Conservation (phyloP, 1,140 invertebrate genomes). For the Cydia amplana region DNA sequence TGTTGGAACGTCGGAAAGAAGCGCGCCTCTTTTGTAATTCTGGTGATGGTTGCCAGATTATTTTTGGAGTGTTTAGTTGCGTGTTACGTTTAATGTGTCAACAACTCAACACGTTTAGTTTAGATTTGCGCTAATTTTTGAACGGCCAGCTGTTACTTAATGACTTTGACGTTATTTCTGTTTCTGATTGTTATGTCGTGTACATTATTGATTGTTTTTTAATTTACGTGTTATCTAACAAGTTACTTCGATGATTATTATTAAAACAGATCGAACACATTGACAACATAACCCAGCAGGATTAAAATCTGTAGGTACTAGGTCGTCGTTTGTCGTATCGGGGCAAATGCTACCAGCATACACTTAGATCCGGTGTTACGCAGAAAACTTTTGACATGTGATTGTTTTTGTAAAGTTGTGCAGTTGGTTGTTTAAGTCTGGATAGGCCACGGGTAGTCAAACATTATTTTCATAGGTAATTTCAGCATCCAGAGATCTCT, state of each 20-base stretch:
- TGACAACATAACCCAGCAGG: not conserved
- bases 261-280: not conserved
- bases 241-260: not conserved
- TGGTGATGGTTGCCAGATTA: constrained; percentile 46
- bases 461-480: too few species aligned
- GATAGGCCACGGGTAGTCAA: too few species aligned
- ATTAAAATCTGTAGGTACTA: too few species aligned
- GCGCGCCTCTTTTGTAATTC: constrained; percentile 42
- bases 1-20: constrained; percentile 36
- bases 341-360: too few species aligned
- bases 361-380: too few species aligned
- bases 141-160: not conserved
- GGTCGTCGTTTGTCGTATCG: too few species aligned
- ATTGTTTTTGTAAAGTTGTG: too few species aligned
- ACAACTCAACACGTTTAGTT: constrained; percentile 48
- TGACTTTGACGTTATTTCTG: constrained; percentile 8
- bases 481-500: too few species aligned
- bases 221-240: not conserved
- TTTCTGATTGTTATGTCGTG: not conserved
- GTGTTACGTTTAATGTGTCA: constrained; percentile 45
- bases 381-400: too few species aligned
- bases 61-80: constrained; percentile 48
- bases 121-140: constrained; percentile 23
- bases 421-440: too few species aligned
- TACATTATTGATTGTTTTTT: not conserved